Conservation (phyloP, 2,797 vertebrate genomes). For the Steatocranus sp. region DNA sequence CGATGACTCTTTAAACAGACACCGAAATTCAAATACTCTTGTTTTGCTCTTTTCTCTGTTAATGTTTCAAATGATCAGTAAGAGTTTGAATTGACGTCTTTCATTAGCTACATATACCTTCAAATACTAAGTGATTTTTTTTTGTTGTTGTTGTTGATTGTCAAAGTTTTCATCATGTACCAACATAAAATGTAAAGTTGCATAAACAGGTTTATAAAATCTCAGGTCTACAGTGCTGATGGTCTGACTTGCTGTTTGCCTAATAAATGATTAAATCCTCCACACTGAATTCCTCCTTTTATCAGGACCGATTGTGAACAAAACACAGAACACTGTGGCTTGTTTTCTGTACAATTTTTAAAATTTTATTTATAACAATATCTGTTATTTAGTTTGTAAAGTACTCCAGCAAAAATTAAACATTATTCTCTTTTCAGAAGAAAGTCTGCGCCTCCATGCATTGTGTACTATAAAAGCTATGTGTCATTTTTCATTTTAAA, state of each 20-base stretch:
- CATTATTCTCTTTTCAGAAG: conserved; percentile 83
- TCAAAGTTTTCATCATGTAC: fast-evolving
- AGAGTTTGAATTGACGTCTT: fast-evolving
- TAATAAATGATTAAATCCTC: background rate
- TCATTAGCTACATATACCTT: fast-evolving
- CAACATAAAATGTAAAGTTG: background rate
- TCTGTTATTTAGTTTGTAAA: conserved; percentile 95
- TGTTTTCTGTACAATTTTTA: conserved; percentile 78
- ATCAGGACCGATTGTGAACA: background rate
- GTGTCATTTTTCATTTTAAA: conserved; percentile 62
- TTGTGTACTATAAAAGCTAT: conserved; percentile 82
- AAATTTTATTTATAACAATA: conserved; percentile 98
- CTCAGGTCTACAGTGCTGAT: fast-evolving
- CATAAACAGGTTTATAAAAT: fast-evolving
- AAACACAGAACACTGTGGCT: background rate
- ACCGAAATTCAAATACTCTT: fast-evolving
- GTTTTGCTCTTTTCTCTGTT: fast-evolving
- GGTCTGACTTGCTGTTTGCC: background rate
- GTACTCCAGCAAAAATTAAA: conserved; percentile 94
- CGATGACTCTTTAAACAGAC: background rate
- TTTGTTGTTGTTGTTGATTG: background rate
- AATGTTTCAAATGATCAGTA: fast-evolving
- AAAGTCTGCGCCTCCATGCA: conserved; percentile 79
- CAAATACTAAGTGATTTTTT: fast-evolving
- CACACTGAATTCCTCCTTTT: background rate